Evolutionary conservation across 2,888 invertebrate species (phyloP), one percentile per base, ranked within the genome.

Genomic region (Enoplolaimus lenunculus): DNA sequence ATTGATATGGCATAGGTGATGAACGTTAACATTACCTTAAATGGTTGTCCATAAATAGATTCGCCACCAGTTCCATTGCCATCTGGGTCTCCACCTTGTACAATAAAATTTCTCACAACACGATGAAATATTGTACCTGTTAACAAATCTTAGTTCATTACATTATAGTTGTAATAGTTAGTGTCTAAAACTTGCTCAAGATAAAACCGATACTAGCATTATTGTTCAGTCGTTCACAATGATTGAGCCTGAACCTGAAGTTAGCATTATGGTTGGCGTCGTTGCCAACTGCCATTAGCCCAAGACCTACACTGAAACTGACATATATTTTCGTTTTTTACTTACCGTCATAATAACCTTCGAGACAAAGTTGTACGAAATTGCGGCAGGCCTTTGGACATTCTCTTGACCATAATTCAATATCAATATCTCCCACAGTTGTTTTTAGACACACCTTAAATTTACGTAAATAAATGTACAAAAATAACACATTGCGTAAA

Each of bases 331-430:
- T n/a, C n/a, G n/a, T n/a, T n/a, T n/a, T n/a, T n/a, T 21, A 21
- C 45, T 45, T 13, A 28, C 87, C 87, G 83, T 93, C 87, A 80
- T 95, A 97, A 82, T 93, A 95, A 1, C 90, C 90, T 84, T 98
- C 97, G 86, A 95, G 84, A 79, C 95, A 97, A 1, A 97, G 84
- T 81, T 99, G 98, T 68, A 98, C 87, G 79, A 94, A 94, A 82
- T 94, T 94, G 70, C 90, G 85, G 78, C 90, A 90, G 2, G 98
- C 92, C 82, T 91, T 90, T 0, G 98, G 97, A 0, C 93, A 87
- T 84, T 98, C 98, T 80, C 91, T 91, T 0, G 93, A 87, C 97
- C 97, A 98, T 80, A 98, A 83, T 82, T 99, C 98, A 73, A 99
- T 87, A 77, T 99, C 98, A 73, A 99, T 91, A 77, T 98, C 95